Percentiles rank a stretch among this genome's conserved stretches.
Evolutionary conservation across 2,113 vertebrate genomes (phyloP).

Genomic region (Passer montanus): DNA sequence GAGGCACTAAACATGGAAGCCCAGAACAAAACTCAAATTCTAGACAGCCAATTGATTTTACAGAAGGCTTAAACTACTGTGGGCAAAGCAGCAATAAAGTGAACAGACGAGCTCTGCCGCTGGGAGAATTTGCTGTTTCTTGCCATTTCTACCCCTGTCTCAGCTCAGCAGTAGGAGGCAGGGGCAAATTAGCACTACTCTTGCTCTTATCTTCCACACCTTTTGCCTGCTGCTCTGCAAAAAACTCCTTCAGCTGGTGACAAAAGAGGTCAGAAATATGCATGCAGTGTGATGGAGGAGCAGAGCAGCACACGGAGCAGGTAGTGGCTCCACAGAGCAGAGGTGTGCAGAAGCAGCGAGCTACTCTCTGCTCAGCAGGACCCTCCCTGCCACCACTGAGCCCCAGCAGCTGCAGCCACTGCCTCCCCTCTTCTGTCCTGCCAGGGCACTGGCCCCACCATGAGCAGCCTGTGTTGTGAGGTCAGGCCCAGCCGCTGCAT

Average conservation of each 20-base stretch:
- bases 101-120: background rate
- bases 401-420: background rate
- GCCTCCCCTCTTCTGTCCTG: no score
- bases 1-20: background rate
- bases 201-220: background rate
- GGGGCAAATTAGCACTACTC: background rate
- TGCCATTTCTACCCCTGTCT: background rate
- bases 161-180: background rate
- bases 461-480: background rate
- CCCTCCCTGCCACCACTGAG: background rate
- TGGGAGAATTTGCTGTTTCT: background rate
- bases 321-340: fast-evolving
- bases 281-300: background rate
- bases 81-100: background rate
- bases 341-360: fast-evolving
- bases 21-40: conserved; percentile 19
- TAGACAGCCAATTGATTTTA: background rate
- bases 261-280: background rate
- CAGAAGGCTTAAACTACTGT: background rate
- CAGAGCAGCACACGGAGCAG: background rate
- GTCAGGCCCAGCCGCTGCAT: background rate
- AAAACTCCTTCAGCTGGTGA: background rate
- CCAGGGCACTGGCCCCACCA: no score
- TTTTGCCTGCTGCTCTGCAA: background rate
- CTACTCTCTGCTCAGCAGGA: fast-evolving